Evolutionary conservation across 2,797 vertebrate species (phyloP).

Genomic region (Lepidocolaptes lacrymiger): DNA sequence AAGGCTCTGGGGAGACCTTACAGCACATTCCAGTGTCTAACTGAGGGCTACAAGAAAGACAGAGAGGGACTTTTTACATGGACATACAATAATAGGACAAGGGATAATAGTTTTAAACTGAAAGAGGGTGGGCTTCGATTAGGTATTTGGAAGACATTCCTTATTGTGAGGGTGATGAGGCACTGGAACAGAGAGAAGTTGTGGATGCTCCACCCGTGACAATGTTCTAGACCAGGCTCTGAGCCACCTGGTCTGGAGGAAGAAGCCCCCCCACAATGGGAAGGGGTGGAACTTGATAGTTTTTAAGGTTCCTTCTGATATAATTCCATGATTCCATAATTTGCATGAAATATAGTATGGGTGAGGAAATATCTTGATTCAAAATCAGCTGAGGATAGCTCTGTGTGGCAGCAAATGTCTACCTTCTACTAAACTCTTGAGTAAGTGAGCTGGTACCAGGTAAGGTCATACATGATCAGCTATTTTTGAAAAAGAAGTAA

Average conservation of each 20-base stretch:
- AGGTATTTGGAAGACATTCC: not conserved
- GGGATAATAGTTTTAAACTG: not conserved
- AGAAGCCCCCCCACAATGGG: not conserved
- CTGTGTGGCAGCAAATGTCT: not conserved
- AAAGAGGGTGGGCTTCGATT: not conserved
- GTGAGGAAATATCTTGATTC: not conserved
- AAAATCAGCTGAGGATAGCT: not conserved
- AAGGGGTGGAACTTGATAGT: not conserved
- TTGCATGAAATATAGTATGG: not conserved
- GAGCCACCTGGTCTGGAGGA: too few relatives aligned
- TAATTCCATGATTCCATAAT: not conserved
- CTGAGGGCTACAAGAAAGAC: not conserved
- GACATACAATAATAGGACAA: not conserved
- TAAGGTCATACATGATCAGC: not conserved
- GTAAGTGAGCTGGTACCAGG: not conserved
- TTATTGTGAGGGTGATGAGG: not conserved
- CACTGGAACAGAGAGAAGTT: not conserved
- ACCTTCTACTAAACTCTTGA: not conserved
- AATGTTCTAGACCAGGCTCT: not conserved
- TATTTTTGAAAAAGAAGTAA: not conserved
- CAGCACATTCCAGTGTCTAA: not conserved
- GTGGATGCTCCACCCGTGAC: rapidly evolving
- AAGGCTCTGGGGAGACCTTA: not conserved
- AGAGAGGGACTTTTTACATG: not conserved
- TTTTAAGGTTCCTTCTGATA: not conserved